These are phyloP conservation scores for Andrena haemorrhoa DNA, from an alignment of 2,888 invertebrate species.

Conservation along the genomic window DNA sequence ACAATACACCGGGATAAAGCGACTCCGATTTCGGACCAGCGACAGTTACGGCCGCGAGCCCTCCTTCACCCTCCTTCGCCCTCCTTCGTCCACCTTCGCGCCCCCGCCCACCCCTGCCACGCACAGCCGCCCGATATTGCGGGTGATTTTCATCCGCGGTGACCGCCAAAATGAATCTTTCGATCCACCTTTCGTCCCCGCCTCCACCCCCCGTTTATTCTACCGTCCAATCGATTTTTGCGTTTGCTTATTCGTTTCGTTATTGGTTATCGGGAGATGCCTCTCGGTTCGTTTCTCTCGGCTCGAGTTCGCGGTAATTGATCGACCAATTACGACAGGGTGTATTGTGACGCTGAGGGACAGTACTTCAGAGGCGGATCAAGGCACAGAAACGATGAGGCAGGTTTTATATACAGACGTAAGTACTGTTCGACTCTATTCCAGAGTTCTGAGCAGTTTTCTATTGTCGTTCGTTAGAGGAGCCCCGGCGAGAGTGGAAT, in stretches of 20 bases:
- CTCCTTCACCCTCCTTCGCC: not conserved
- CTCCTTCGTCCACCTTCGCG: not conserved
- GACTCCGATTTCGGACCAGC: conserved; percentile 69
- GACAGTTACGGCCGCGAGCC: conserved; percentile 35
- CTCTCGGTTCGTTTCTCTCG: not conserved
- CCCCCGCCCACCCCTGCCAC: too few relatives aligned
- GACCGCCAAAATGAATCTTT: conserved; percentile 10
- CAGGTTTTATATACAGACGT: too few relatives aligned
- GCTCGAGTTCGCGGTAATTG: not conserved
- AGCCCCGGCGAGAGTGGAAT: too few relatives aligned
- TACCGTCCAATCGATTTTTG: not conserved
- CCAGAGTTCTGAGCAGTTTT: too few relatives aligned
- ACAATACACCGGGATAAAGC: conserved; percentile 78
- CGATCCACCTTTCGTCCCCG: not conserved
- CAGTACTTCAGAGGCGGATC: too few relatives aligned
- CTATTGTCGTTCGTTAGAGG: too few relatives aligned
- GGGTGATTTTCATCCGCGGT: conserved; percentile 15
- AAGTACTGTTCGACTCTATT: too few relatives aligned
- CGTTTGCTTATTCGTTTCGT: not conserved
- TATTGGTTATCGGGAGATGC: not conserved
- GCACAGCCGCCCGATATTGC: conserved; percentile 16
- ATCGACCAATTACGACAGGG: conserved; percentile 1
- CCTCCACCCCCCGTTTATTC: not conserved
- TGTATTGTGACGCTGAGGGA: not conserved
- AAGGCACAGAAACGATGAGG: too few relatives aligned